Base-by-base conservation (phyloP, 2,797 vertebrate species). In the Sebastolobus altivelis region DNA sequence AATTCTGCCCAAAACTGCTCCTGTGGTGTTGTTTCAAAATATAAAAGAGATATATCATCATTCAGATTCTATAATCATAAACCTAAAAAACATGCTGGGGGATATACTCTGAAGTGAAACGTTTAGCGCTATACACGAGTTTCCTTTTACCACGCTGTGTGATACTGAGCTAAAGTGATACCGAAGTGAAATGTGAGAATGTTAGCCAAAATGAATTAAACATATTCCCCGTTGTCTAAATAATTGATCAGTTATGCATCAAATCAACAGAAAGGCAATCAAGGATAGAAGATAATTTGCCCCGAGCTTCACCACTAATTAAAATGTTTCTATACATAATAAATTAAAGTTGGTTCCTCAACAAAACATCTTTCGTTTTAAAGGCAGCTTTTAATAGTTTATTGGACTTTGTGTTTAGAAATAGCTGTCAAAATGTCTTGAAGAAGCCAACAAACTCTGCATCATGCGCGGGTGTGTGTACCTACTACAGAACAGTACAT, bases 141-240 rank as follows among this genome's bases (percentile, higher is more conserved):
- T 78, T 85, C 52, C 38, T 63, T 81, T 79, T 18, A 54, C 40
- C 37, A 54, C 16, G 35, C 29, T 18, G 80, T 20, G 49, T 52
- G 43, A 77, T 22, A 16, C 38, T 29, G 37, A 76, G 54, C 2
- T 29, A 72, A 84, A 84, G 74, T 72, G 79, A 90, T 87, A 58
- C 76, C 12, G 7, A 73, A 49, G 43, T 85, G 88, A 83, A 90
- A 94, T 65, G 59, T 84, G 90, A 93, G 86, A 88, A 76, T 40
- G 40, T 87, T 80, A 63, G 61, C 11, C 37, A 40, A 49, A 77
- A 72, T 88, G 37, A 93, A 93, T 91, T 72, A 92, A 84, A 80
- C 72, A 90, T 87, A 46, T 40, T 49, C 52, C 59, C 58, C 3
- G 5, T 18, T 49, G 69, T 69, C 63, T 93, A 79, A 90, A 92